Evolutionary conservation across 2,888 invertebrate species (phyloP), one percentile per base, ranked within the genome.

Genomic region (Germaria angustata): DNA sequence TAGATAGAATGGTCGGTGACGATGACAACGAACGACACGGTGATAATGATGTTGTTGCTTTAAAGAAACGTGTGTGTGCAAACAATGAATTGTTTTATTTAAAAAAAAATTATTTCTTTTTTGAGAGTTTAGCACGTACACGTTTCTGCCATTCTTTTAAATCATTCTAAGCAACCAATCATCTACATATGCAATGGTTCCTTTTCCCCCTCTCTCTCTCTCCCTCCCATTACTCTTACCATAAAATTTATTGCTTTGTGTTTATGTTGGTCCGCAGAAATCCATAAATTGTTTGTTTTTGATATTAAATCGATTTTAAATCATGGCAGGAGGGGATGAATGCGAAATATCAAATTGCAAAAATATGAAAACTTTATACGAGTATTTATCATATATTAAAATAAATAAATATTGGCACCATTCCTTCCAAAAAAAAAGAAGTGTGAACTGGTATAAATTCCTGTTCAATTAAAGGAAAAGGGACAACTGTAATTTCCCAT

Each of bases 41-140:
- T 49, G 49, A 44, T 65, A 44, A 55, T 65, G 55, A 55, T 24
- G 65, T 22, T 65, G 55, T 34, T 59, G 69, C 44, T 66, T 57
- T 46, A 46, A 49, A 69, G 69, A 69, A 77, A 77, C 77, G 77
- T 77, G 77, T 77, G 77, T 77, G 68, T 44, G 69, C 77, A 77
- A 77, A 69, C 66, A 77, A 63, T 61, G 69, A 77, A 77, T 69
- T 77, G 53, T 77, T 69, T 77, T 77, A 77, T 77, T 65, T 65
- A 72, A 71, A 72, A 65, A 71, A 72, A 65, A 72, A 71, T 41
- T 49, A 32, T 65, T 39, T 68, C 15, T 15, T 39, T 59, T 78
- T 71, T 44, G 32, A 28, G 57, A 78, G 65, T 71, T 79, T 57
- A 79, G 65, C 78, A 79, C 78, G 78, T 79, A 77, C 77, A 61